A percentile compares a stretch with the other conserved stretches of the same genome.
phyloP scores from a whole-genome alignment of 2,797 vertebrate genomes.

The Carcharodon carcharias region DNA sequence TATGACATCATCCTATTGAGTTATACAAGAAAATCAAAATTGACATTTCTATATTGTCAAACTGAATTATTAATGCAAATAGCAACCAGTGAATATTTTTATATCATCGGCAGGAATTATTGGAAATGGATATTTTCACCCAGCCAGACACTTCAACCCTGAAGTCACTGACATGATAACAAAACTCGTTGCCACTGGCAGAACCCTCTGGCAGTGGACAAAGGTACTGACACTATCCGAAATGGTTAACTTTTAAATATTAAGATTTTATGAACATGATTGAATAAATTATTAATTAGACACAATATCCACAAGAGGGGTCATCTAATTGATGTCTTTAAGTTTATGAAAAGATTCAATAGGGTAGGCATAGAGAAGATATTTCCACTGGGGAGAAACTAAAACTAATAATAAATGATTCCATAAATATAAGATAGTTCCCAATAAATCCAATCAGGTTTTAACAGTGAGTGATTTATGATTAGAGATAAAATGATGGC shows the following conservation, averaged over 20 bases:
- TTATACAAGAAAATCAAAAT: not conserved
- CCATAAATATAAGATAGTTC: no score
- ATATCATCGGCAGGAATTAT: constrained; percentile 55
- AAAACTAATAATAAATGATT: no score
- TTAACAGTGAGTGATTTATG: no score
- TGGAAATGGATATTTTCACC: constrained; percentile 61
- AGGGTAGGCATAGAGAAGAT: no score
- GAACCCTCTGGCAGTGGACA: constrained; percentile 63
- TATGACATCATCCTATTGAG: not conserved
- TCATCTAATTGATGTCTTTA: no score
- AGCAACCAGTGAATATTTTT: not conserved
- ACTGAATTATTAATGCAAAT: not conserved
- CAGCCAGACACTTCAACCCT: constrained; percentile 54
- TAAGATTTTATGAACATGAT: not conserved
- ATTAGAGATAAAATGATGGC: no score
- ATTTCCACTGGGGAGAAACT: no score
- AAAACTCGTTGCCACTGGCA: constrained; percentile 53
- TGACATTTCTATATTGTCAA: not conserved
- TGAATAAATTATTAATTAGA: not conserved
- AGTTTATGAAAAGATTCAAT: no score
- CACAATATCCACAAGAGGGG: not conserved
- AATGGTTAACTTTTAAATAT: not conserved
- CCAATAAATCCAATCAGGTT: no score
- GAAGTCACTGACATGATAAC: constrained; percentile 54
- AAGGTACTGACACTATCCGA: constrained; percentile 52